Evolutionary conservation across 2,797 vertebrate species (phyloP).

Genomic region (Siniperca scherzeri): DNA sequence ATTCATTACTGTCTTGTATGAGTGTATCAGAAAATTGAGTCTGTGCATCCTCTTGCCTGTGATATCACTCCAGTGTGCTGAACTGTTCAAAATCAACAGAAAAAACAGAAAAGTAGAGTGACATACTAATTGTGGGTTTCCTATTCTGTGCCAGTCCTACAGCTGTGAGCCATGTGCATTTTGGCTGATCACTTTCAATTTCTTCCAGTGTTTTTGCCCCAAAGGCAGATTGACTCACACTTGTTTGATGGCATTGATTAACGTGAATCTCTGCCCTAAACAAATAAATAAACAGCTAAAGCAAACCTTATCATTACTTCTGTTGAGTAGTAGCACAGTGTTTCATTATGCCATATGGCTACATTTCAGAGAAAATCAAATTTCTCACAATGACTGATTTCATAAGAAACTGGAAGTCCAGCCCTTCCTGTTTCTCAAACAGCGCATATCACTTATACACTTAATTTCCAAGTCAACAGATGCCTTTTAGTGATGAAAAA

Average conservation of each 20-base stretch:
- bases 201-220: not conserved
- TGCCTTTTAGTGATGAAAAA: slow-evolving; percentile 27
- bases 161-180: not conserved
- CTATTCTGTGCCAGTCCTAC: not conserved
- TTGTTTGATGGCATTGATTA: not conserved
- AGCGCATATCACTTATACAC: not conserved
- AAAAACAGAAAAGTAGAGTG: not conserved
- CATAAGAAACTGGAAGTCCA: slow-evolving; percentile 61
- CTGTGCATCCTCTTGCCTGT: not conserved
- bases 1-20: not conserved
- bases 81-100: not conserved
- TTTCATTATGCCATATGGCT: not conserved
- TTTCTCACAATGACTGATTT: slow-evolving; percentile 63
- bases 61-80: not conserved
- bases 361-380: slow-evolving; percentile 44
- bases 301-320: not conserved
- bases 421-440: slow-evolving; percentile 67
- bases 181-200: not conserved
- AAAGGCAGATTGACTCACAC: not conserved
- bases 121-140: not conserved
- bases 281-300: not conserved
- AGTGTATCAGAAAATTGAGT: not conserved
- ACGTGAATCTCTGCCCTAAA: not conserved
- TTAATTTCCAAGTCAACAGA: slow-evolving; percentile 32
- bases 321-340: not conserved